phyloP scores from a whole-genome alignment of 2,888 invertebrate species.

The Saturnia japonica region DNA sequence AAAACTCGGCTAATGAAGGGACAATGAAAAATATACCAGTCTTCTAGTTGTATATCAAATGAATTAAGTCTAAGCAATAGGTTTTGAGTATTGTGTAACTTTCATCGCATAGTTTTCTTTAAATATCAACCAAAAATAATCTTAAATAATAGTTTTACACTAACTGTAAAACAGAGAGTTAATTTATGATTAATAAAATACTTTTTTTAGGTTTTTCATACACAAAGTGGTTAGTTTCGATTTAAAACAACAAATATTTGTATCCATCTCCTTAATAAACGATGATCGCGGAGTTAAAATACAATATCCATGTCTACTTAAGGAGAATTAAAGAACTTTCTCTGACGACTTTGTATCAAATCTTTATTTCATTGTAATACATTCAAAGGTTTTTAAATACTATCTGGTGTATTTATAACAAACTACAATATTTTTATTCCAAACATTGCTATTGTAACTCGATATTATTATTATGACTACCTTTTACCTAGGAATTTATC shows the following conservation, averaged over 20 bases:
- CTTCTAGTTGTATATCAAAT: no score
- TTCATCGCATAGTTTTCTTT: no score
- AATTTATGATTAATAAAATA: background rate
- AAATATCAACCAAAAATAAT: no score
- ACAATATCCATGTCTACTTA: slow-evolving; percentile 4
- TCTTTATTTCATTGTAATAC: background rate
- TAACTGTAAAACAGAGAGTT: background rate
- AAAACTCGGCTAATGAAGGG: no score
- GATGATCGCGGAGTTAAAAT: background rate
- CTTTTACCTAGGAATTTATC: background rate
- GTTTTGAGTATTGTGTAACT: no score
- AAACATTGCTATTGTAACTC: background rate
- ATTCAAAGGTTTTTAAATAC: background rate
- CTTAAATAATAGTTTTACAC: background rate
- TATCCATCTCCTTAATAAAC: background rate
- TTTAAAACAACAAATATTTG: background rate
- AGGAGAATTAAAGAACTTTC: slow-evolving; percentile 9
- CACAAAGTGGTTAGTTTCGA: background rate
- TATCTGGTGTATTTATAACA: background rate
- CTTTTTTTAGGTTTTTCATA: background rate
- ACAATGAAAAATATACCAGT: no score
- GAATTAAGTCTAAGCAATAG: no score
- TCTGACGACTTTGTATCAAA: background rate
- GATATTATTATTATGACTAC: background rate
- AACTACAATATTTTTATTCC: background rate